Percentiles rank a stretch among this genome's conserved stretches.
Conservation (phyloP, 2,888 invertebrate species). For the Tridacna crocea region DNA sequence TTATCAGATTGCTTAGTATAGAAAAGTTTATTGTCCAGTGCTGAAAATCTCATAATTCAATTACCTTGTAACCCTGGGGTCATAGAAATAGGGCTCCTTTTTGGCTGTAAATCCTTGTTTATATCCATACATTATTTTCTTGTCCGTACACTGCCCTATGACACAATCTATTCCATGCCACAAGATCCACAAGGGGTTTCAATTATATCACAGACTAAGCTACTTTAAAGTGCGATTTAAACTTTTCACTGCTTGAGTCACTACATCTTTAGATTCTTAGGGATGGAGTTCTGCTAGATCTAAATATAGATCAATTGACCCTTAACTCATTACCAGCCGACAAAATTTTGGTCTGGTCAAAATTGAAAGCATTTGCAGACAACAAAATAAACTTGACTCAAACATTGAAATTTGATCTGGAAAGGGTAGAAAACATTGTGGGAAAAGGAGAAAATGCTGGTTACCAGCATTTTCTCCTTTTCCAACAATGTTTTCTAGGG, state of each 20-base stretch:
- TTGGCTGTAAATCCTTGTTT: slow-evolving; percentile 62
- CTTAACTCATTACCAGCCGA: background rate
- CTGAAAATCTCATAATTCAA: slow-evolving; percentile 2
- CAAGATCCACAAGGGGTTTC: background rate
- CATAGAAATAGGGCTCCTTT: slow-evolving; percentile 77
- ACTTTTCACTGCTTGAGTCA: background rate
- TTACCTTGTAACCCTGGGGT: slow-evolving; percentile 77
- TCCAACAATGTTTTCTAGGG: no score
- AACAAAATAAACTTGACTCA: no score
- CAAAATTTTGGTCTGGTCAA: no score
- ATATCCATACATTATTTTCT: slow-evolving; percentile 42
- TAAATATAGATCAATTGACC: background rate
- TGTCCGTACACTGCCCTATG: background rate
- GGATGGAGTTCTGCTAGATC: background rate
- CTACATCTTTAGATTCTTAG: slow-evolving; percentile 4
- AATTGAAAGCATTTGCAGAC: no score
- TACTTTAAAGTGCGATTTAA: background rate
- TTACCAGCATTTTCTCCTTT: no score
- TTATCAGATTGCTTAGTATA: no score
- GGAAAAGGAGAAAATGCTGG: no score
- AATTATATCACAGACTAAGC: slow-evolving; percentile 13
- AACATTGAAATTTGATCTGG: no score
- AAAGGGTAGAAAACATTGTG: no score
- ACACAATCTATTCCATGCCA: slow-evolving; percentile 21
- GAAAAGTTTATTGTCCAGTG: no score